Conservation (phyloP, 2,113 vertebrate genomes). For the Monarcha castaneiventris region DNA sequence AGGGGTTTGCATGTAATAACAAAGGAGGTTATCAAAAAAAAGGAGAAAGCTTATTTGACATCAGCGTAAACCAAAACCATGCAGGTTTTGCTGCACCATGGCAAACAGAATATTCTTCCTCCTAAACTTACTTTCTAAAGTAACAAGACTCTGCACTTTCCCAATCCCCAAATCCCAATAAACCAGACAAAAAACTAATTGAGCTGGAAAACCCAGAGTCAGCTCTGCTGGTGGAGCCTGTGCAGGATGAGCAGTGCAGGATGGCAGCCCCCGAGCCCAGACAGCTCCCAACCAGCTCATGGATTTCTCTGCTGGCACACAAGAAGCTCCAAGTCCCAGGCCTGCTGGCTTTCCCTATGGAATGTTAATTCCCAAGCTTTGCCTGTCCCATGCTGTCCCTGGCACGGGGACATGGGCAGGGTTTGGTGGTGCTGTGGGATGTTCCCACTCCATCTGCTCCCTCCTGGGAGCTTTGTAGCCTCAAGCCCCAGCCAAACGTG, state of each 20-base stretch:
- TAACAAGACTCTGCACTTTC: neutral
- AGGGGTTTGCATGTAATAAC: neutral
- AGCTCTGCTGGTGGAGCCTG: neutral
- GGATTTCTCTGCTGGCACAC: neutral
- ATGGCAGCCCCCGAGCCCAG: neutral
- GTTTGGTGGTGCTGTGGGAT: neutral
- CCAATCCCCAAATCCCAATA: neutral
- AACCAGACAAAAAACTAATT: neutral
- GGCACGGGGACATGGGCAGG: neutral
- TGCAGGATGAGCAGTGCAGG: neutral
- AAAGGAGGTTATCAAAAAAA: neutral
- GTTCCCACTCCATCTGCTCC: neutral
- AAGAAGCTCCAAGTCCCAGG: neutral
- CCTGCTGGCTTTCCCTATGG: fast-evolving
- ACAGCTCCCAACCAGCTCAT: fast-evolving
- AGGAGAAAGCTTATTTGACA: neutral
- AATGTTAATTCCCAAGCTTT: neutral
- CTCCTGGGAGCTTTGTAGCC: neutral
- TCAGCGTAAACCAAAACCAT: neutral
- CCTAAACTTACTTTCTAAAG: neutral
- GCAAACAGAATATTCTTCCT: neutral
- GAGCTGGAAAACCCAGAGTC: neutral
- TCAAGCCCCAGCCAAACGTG: neutral
- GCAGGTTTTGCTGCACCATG: neutral
- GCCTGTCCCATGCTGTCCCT: fast-evolving